Conservation (phyloP, 2,113 vertebrate genomes). For the Anseranas semipalmata region DNA sequence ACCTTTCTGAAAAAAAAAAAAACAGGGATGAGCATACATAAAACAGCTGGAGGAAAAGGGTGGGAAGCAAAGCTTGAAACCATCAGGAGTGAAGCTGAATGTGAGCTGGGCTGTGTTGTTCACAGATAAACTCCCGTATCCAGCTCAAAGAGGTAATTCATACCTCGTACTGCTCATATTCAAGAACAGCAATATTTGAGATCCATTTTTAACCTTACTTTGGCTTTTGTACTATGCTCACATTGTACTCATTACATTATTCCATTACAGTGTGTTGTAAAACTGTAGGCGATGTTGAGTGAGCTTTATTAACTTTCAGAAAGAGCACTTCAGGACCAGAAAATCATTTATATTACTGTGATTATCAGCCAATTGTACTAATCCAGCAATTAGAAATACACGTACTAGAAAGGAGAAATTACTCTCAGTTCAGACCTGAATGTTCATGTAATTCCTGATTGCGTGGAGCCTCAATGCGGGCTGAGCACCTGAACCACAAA, state of each 20-base stretch:
- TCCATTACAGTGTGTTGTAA: not conserved
- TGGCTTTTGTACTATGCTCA: not conserved
- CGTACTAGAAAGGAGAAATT: not conserved
- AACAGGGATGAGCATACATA: not conserved
- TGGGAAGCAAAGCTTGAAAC: not conserved
- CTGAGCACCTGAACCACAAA: not conserved
- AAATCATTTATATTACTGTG: not conserved
- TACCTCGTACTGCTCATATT: not conserved
- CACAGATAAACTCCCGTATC: not conserved
- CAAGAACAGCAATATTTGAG: not conserved
- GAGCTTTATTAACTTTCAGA: constrained; percentile 53
- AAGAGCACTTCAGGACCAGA: not conserved
- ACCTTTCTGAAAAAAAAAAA: not conserved
- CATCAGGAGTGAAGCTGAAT: not conserved
- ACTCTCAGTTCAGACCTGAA: not conserved
- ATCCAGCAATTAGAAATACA: not conserved
- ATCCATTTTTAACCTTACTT: constrained; percentile 17
- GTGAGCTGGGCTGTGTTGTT: not conserved
- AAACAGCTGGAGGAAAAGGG: not conserved
- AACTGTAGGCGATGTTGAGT: constrained; percentile 43
- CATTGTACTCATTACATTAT: not conserved
- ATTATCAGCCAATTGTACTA: not conserved
- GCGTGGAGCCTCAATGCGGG: not conserved
- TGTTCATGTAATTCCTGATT: not conserved
- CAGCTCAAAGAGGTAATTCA: not conserved